Conservation (phyloP, 2,797 vertebrate species). For the Acanthurus lineatus region DNA sequence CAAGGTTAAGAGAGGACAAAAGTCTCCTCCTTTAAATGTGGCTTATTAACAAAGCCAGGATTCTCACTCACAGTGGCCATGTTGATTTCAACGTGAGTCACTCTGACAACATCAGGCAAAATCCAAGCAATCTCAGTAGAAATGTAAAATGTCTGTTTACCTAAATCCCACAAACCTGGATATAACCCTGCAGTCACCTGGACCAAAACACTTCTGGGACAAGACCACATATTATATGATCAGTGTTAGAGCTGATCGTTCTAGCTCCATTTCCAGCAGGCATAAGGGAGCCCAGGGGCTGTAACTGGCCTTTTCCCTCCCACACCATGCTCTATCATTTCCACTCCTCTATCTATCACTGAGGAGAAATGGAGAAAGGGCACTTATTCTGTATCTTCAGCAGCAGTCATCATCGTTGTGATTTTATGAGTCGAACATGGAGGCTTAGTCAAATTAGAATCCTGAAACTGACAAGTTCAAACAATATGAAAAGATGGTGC, state of each 20-base stretch:
- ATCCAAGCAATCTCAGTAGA: background rate
- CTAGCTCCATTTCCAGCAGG: conserved; percentile 47
- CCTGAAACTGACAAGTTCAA: conserved; percentile 3
- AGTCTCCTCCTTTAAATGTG: conserved; percentile 3
- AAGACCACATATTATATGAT: conserved; percentile 35
- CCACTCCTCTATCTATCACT: conserved; percentile 46
- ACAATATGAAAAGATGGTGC: background rate
- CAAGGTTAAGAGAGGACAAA: conserved; percentile 42
- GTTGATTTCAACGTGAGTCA: conserved; percentile 3
- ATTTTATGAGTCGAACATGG: conserved; percentile 36
- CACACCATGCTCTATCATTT: conserved; percentile 49
- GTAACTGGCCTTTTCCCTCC: conserved; percentile 60
- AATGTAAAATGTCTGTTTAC: conserved; percentile 11
- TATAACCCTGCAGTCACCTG: background rate
- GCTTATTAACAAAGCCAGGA: conserved; percentile 28
- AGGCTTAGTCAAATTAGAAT: conserved; percentile 40
- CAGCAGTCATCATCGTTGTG: conserved; percentile 31
- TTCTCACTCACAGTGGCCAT: conserved; percentile 13
- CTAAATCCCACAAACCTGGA: background rate
- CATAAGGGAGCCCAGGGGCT: conserved; percentile 60
- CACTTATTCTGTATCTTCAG: conserved; percentile 47
- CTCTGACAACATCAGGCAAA: conserved; percentile 15
- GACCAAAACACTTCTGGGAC: conserved; percentile 18
- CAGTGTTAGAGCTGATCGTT: conserved; percentile 42
- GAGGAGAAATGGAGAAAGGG: conserved; percentile 48